These are phyloP conservation scores for Cephus pygmeus DNA, from an alignment of 2,888 invertebrate species.

Conservation along the genomic window DNA sequence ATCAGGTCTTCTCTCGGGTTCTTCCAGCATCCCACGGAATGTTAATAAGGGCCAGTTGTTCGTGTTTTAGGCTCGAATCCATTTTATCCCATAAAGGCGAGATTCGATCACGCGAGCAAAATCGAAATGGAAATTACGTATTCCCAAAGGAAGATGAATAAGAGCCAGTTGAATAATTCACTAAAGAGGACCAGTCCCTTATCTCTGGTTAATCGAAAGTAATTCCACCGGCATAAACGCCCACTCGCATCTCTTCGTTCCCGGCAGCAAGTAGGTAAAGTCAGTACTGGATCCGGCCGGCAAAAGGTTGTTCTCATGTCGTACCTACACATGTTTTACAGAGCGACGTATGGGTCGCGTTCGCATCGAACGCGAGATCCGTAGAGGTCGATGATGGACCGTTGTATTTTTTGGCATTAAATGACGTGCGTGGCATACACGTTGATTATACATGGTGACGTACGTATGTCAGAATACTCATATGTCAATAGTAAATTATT, in stretches of 20 bases:
- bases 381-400: conserved; percentile 16
- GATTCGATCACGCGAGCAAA: background rate
- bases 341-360: background rate
- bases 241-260: background rate
- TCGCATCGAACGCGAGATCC: background rate
- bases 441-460: background rate
- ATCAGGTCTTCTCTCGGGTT: conserved; percentile 14
- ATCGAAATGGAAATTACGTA: background rate
- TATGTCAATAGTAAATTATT: background rate
- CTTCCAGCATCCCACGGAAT: conserved; percentile 36
- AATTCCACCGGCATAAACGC: background rate
- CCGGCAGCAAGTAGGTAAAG: background rate
- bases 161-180: background rate
- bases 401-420: conserved; percentile 41
- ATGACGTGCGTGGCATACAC: conserved; percentile 42
- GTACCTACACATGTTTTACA: conserved; percentile 43
- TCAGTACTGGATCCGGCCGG: background rate
- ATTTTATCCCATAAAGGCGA: background rate
- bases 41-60: conserved; percentile 35
- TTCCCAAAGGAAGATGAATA: background rate
- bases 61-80: background rate
- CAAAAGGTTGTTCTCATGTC: conserved; percentile 45
- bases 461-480: background rate
- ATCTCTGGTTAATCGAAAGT: background rate
- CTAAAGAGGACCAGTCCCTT: background rate